A percentile compares a stretch with the other conserved stretches of the same genome.
Conservation (phyloP, 2,888 invertebrate genomes). For the Seira ritae region DNA sequence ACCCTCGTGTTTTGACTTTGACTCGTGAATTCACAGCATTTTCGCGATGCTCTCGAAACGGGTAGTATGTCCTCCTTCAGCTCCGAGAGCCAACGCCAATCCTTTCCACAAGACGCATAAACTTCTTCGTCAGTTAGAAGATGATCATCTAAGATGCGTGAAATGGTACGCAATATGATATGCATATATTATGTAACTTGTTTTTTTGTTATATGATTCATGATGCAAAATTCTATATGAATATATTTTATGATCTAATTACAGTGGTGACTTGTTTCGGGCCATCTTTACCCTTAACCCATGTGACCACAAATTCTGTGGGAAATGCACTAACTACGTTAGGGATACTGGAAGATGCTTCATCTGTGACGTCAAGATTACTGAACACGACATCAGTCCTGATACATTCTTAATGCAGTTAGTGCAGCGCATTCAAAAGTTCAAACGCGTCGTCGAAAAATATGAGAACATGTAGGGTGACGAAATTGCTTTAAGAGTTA, state of each 20-base stretch:
- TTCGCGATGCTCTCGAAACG: too few species aligned
- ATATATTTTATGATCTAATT: too few species aligned
- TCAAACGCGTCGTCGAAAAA: background rate
- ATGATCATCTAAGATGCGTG: constrained; percentile 17
- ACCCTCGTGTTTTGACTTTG: too few species aligned
- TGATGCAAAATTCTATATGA: too few species aligned
- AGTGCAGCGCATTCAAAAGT: background rate
- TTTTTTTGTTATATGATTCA: too few species aligned
- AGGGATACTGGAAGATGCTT: background rate
- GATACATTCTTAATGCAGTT: background rate
- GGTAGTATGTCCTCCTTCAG: background rate
- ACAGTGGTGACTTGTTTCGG: constrained; percentile 13
- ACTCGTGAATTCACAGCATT: too few species aligned
- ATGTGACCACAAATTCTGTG: constrained; percentile 55
- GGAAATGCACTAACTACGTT: background rate
- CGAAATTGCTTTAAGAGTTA: too few species aligned
- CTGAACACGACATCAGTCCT: background rate
- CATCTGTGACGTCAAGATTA: constrained; percentile 27
- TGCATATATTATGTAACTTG: too few species aligned
- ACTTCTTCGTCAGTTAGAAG: background rate
- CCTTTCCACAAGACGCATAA: constrained; percentile 15
- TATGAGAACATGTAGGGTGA: background rate
- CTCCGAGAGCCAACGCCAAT: background rate
- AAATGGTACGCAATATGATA: constrained; percentile 35
- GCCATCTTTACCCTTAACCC: too few species aligned